A percentile compares a stretch with the other conserved stretches of the same genome.
Evolutionary conservation across 2,888 invertebrate genomes (phyloP).

Genomic region (Tetanocera ferruginea): DNA sequence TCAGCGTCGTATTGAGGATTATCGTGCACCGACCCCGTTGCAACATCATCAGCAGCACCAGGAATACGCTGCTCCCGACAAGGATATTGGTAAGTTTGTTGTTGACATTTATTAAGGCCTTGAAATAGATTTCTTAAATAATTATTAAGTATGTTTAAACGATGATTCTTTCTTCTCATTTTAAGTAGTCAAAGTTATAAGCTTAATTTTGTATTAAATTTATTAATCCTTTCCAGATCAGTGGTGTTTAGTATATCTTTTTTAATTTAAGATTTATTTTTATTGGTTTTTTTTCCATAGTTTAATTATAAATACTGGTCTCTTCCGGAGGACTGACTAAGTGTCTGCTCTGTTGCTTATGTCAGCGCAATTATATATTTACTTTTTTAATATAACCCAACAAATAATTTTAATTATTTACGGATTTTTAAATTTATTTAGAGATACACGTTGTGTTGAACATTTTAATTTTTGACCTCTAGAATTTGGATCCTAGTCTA

Average conservation of each 20-base stretch:
- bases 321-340: too few relatives aligned
- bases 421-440: too few relatives aligned
- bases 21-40: constrained; percentile 34
- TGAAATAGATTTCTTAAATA: background rate
- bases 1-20: constrained; percentile 43
- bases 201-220: background rate
- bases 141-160: background rate
- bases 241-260: background rate
- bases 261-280: background rate
- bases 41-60: constrained; percentile 47
- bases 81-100: constrained; percentile 63
- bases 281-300: background rate
- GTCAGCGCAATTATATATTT: too few relatives aligned
- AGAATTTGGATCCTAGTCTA: too few relatives aligned
- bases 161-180: background rate
- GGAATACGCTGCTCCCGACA: constrained; percentile 17
- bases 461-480: too few relatives aligned
- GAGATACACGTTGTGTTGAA: too few relatives aligned
- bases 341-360: too few relatives aligned
- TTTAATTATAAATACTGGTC: too few relatives aligned
- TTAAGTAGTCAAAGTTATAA: background rate
- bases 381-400: too few relatives aligned
- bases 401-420: too few relatives aligned
- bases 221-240: background rate
- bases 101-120: too few relatives aligned